A percentile compares a stretch with the other conserved stretches of the same genome.
These are phyloP conservation scores for Zaprionus lachaisei DNA, from an alignment of 1,140 invertebrate genomes.

Conservation along the genomic window DNA sequence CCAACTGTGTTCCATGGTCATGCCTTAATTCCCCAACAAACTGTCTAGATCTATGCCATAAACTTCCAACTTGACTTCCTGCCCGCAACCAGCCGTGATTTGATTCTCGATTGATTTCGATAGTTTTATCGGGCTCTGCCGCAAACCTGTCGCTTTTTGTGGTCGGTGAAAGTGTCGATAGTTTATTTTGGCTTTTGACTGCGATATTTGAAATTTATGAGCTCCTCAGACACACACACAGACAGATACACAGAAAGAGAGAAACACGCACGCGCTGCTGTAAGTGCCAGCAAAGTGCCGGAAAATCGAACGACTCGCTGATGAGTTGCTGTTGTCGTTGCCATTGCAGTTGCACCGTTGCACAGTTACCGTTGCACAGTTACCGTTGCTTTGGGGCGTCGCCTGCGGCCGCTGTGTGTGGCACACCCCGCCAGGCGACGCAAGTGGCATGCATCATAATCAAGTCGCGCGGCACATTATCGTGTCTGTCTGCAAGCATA, in stretches of 20 bases:
- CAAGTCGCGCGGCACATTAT: slow-evolving; percentile 6
- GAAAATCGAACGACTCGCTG: neutral
- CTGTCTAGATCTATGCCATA: no score
- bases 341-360: neutral
- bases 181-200: slow-evolving; percentile 21
- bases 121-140: slow-evolving; percentile 12
- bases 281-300: slow-evolving; percentile 6
- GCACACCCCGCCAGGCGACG: neutral
- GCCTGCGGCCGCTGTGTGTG: slow-evolving; percentile 3
- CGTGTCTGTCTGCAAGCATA: slow-evolving; percentile 10
- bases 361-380: neutral
- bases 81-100: neutral
- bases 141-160: neutral
- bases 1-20: neutral
- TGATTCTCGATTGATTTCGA: slow-evolving; percentile 10
- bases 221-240: neutral
- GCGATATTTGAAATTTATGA: slow-evolving; percentile 5
- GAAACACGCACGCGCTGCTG: neutral
- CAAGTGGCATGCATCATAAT: slow-evolving; percentile 12
- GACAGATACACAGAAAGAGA: neutral
- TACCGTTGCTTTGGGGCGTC: slow-evolving; percentile 4
- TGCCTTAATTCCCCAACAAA: neutral
- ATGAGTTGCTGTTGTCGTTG: slow-evolving; percentile 2
- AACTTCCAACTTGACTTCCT: neutral
- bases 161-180: slow-evolving; percentile 10